Evolutionary conservation across 1,140 invertebrate genomes (phyloP), one percentile per base, ranked within the genome.

Genomic region (Aphaenogaster rudis): DNA sequence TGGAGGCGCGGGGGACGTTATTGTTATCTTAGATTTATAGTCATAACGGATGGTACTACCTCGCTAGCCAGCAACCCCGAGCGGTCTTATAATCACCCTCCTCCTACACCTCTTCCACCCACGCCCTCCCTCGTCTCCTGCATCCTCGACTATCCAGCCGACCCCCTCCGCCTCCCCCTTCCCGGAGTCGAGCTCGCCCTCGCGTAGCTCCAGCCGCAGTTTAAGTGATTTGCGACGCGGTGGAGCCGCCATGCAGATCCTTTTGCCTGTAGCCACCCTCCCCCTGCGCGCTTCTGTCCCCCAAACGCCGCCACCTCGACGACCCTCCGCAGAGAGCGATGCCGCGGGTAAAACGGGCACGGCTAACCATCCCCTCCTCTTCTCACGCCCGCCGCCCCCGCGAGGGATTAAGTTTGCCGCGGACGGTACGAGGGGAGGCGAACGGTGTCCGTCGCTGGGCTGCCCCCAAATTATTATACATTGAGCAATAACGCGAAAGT

Each of bases 21-120:
- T 95, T 95, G 95, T 95, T 95, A 95, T 95, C 94, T 95, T 95
- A 95, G 94, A 95, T 95, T 95, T 95, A 95, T 95, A 95, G 94
- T 95, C 94, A 95, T 95, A 95, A 95, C 94, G 95, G 94, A 95
- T 95, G 94, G 94, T 95, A 94, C 91, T 94, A 94, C 93, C 94
- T 94, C 93, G 94, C 92, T 94, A 94, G 93, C 94, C 92, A 94
- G 94, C 95, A 94, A 95, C 93, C 94, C 93, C 94, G 94, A 94
- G 94, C 94, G 94, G 94, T 95, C 94, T 95, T 95, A 95, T 95
- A 95, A 95, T 95, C 94, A 95, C 94, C 94, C 95, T 95, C 92
- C 93, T 90, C 91, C 92, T 93, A 87, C 81, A 61, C 85, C 88
- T 88, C 87, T 57, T 86, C 69, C 81, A 82, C 85, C 88, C 76